Evolutionary conservation across 2,888 invertebrate genomes (phyloP).

Genomic region (Lepidochitona cinerea): DNA sequence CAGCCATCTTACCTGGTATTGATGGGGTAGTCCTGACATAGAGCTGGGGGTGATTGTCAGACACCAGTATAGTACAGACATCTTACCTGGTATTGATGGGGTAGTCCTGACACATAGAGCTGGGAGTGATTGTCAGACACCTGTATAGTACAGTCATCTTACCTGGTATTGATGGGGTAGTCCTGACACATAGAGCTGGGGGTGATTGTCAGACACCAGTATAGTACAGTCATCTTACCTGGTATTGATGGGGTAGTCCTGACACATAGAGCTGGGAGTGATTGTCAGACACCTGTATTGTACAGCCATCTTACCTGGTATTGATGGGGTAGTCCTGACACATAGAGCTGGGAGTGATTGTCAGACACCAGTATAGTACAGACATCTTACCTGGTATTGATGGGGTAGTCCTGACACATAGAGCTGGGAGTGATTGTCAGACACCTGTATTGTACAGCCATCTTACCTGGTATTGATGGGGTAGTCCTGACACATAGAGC

Average conservation of each 20-base stretch:
- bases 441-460: constrained; percentile 77
- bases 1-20: constrained; percentile 69
- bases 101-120: constrained; percentile 50
- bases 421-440: constrained; percentile 63
- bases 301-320: constrained; percentile 71
- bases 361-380: constrained; percentile 75
- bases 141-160: constrained; percentile 71
- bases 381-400: constrained; percentile 30
- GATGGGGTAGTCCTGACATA: constrained; percentile 44
- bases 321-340: constrained; percentile 43
- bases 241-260: constrained; percentile 40
- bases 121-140: constrained; percentile 71
- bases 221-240: constrained; percentile 66
- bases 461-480: constrained; percentile 33
- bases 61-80: constrained; percentile 74
- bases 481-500: constrained; percentile 50
- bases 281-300: constrained; percentile 75
- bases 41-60: constrained; percentile 64
- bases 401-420: constrained; percentile 48
- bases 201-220: constrained; percentile 74
- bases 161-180: constrained; percentile 37
- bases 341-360: constrained; percentile 44
- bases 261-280: constrained; percentile 47
- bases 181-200: constrained; percentile 51
- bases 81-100: constrained; percentile 33